Evolutionary conservation across 2,888 invertebrate species (phyloP), one percentile per base, ranked within the genome.

Genomic region (Troides helena): DNA sequence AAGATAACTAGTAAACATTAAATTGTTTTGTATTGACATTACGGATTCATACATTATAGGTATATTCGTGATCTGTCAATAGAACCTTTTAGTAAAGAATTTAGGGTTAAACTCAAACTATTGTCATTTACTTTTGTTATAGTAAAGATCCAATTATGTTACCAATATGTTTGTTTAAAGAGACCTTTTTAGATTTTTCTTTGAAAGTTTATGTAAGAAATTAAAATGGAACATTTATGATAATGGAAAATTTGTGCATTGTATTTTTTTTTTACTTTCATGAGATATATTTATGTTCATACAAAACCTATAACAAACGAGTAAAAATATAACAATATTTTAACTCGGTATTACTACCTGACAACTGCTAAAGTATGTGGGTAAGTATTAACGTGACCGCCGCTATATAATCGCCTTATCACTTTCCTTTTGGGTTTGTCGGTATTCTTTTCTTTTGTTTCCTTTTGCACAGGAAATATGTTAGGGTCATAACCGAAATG

Each of bases 371-470:
- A 69, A 50, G 65, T 62, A 62, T 65, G 65, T 50, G 46, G 46
- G 62, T 62, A 61, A 65, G 62, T 62, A 62, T 65, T 17, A 69
- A 50, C 8, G 43, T 65, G 62, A 65, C 69, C 69, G 30, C 62
- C 43, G 23, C 61, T 17, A 61, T 53, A 21, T 69, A 69, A 69
- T 69, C 69, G 65, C 57, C 69, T 69, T 65, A 61, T 46, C 65
- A 69, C 62, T 69, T 56, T 65, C 56, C 61, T 69, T 65, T 69
- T 69, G 65, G 43, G 62, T 60, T 60, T 57, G 57, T 61, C 53
- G 65, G 30, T 60, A 21, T 69, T 65, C 46, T 39, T 59, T 59
- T 50, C 63, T 63, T 68, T 68, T 63, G 59, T 63, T n/a, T 63
- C 63, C 63, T 59, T 63, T 59, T 36, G 14, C 12, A 50, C 14